Evolutionary conservation across 2,888 invertebrate species (phyloP).

Genomic region (Enchytraeus crypticus): DNA sequence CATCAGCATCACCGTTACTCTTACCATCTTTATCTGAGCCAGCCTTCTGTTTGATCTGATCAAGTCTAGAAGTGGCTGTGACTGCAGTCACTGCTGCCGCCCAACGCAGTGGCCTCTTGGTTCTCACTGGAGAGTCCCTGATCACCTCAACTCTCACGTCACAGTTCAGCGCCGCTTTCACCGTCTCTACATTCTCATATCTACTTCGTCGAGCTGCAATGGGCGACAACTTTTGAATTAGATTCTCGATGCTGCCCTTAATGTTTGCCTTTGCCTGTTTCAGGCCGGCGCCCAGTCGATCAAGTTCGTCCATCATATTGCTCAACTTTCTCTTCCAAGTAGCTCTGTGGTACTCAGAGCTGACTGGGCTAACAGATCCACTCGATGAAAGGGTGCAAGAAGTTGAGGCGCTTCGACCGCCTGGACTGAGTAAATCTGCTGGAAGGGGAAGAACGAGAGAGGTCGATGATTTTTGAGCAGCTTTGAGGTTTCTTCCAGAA

Average conservation of each 20-base stretch:
- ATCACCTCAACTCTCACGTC: conserved; percentile 2
- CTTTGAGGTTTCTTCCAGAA: too few species aligned
- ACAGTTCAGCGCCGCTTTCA: background rate
- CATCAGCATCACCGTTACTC: too few species aligned
- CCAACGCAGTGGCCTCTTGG: background rate
- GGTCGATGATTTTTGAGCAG: too few species aligned
- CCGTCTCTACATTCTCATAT: background rate
- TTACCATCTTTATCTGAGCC: background rate
- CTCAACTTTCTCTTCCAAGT: background rate
- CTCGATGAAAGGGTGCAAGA: background rate
- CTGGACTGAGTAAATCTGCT: background rate
- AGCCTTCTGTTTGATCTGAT: too few species aligned
- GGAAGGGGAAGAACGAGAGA: background rate
- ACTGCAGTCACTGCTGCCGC: background rate
- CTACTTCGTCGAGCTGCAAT: too few species aligned
- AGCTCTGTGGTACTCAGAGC: background rate
- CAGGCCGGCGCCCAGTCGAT: background rate
- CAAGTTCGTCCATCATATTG: conserved; percentile 2
- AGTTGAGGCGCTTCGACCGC: background rate
- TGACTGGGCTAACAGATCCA: background rate
- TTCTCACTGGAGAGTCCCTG: background rate
- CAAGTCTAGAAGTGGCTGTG: too few species aligned
- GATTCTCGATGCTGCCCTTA: conserved; percentile 1
- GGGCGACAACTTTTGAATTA: background rate
- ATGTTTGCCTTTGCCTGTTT: background rate